Conservation (phyloP, 2,888 invertebrate genomes). For the Lasioglossum vierecki region DNA sequence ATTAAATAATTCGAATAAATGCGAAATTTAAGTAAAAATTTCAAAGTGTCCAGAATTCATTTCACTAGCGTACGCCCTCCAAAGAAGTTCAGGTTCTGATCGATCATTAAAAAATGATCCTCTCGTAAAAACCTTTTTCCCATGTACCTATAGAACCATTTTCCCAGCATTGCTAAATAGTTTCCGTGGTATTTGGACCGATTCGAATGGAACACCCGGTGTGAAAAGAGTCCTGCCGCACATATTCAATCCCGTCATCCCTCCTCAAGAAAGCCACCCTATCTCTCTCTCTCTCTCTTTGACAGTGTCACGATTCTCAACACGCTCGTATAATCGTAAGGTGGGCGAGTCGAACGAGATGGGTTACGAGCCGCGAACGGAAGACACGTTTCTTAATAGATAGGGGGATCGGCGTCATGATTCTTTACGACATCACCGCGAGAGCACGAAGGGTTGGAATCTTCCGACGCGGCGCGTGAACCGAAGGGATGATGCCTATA, state of each 20-base stretch:
- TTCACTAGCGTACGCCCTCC: too few species aligned
- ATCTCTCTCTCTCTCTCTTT: not conserved
- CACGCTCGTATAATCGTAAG: conserved; percentile 39
- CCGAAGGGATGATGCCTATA: conserved; percentile 17
- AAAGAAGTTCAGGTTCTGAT: too few species aligned
- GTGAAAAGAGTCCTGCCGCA: not conserved
- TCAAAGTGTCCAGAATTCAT: too few species aligned
- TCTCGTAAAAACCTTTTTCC: too few species aligned
- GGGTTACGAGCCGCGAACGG: conserved; percentile 27
- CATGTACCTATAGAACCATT: not conserved
- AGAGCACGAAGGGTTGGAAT: not conserved
- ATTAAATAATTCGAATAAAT: too few species aligned
- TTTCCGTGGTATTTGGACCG: not conserved
- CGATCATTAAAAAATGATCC: too few species aligned
- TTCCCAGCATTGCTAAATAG: not conserved
- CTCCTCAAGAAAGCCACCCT: not conserved
- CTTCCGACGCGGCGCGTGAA: not conserved
- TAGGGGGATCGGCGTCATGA: conserved; percentile 8
- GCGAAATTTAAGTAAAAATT: too few species aligned
- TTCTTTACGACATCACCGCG: conserved; percentile 43
- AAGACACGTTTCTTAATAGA: conserved; percentile 17
- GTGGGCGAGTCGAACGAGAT: conserved; percentile 37
- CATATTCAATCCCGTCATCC: not conserved
- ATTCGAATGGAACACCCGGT: not conserved
- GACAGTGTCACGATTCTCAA: not conserved